Percentiles rank a stretch among this genome's conserved stretches.
Conservation (phyloP, 2,888 invertebrate genomes). For the Scrobipalpa atriplicella region DNA sequence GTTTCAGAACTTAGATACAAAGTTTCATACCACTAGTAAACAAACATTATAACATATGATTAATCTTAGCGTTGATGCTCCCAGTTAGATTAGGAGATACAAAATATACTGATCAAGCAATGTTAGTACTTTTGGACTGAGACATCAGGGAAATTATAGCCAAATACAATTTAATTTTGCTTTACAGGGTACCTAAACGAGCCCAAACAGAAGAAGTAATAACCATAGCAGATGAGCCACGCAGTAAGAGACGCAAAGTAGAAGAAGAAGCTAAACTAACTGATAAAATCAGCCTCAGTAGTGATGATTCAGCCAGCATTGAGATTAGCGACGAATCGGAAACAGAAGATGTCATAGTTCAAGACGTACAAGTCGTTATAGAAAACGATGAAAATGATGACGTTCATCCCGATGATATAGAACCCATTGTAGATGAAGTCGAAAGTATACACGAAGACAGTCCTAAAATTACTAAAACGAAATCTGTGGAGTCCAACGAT, state of each 20-base stretch:
- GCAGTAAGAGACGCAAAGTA: constrained; percentile 54
- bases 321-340: constrained; percentile 58
- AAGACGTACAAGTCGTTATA: constrained; percentile 32
- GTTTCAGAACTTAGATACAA: too few species aligned
- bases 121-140: too few species aligned
- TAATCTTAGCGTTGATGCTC: too few species aligned
- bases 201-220: constrained; percentile 46
- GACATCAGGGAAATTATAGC: too few species aligned
- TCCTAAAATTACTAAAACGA: constrained; percentile 23
- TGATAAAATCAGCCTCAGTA: constrained; percentile 68
- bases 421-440: constrained; percentile 26
- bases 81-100: too few species aligned
- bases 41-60: too few species aligned
- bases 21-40: too few species aligned
- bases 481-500: background rate
- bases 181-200: constrained; percentile 51
- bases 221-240: constrained; percentile 59
- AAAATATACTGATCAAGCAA: too few species aligned
- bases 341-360: constrained; percentile 38
- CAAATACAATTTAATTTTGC: constrained; percentile 27
- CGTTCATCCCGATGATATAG: constrained; percentile 33
- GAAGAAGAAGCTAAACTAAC: constrained; percentile 42
- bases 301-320: constrained; percentile 57
- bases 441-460: constrained; percentile 21
- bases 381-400: constrained; percentile 33